A percentile compares a stretch with the other conserved stretches of the same genome.
Evolutionary conservation across 92 coral and sea anemone genomes (phyloP).

Genomic region (Porites evermanni): DNA sequence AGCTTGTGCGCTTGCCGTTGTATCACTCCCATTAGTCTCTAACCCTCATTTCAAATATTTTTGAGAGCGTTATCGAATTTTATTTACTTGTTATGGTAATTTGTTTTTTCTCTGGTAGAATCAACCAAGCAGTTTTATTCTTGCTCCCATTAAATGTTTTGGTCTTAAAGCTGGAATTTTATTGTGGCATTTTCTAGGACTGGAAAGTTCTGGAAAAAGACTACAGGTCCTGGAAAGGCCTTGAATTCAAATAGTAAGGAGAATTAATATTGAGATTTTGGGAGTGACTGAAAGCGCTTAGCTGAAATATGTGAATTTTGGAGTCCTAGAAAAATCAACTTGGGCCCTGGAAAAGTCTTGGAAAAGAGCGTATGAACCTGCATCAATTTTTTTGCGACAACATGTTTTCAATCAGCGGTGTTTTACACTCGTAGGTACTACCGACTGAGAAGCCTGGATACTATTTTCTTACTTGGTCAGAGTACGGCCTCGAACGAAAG

Average conservation of each 20-base stretch:
- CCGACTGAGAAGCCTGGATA: conserved; percentile 51
- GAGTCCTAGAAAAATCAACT: background rate
- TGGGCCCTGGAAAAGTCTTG: background rate
- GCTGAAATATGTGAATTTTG: background rate
- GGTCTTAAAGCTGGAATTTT: too few relatives aligned
- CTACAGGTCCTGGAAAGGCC: too few relatives aligned
- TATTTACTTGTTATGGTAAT: too few relatives aligned
- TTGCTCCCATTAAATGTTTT: too few relatives aligned
- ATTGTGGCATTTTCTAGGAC: too few relatives aligned
- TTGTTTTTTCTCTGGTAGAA: too few relatives aligned
- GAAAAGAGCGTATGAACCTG: background rate
- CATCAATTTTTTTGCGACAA: background rate
- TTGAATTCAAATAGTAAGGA: too few relatives aligned
- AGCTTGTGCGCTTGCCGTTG: background rate
- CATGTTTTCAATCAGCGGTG: background rate
- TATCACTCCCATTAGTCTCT: conserved; percentile 3
- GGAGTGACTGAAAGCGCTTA: background rate
- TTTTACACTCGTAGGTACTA: background rate
- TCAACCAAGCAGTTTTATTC: too few relatives aligned
- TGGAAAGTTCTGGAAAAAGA: too few relatives aligned
- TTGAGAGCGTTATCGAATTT: background rate
- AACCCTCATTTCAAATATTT: background rate
- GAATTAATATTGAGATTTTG: too few relatives aligned
- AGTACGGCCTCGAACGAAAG: conserved; percentile 45
- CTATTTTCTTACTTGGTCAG: conserved; percentile 46